A percentile compares a stretch with the other conserved stretches of the same genome.
Evolutionary conservation across 2,113 vertebrate genomes (phyloP).

Genomic region (Charina bottae): DNA sequence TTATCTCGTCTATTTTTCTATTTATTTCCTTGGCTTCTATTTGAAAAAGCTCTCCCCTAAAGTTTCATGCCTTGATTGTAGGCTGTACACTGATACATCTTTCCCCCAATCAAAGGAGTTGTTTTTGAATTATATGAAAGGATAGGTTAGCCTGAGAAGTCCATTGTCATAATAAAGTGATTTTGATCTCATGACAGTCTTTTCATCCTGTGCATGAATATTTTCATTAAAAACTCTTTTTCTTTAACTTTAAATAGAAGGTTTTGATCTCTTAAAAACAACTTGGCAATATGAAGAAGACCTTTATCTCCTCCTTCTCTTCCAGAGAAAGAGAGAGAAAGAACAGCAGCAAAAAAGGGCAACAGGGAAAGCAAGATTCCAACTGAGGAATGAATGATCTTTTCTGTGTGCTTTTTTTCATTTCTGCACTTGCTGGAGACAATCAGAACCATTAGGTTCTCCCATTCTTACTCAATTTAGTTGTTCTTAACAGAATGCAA

Average conservation of each 20-base stretch:
- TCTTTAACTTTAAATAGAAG: slow-evolving; percentile 38
- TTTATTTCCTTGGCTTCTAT: not conserved
- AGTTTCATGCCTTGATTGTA: not conserved
- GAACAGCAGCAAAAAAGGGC: slow-evolving; percentile 2
- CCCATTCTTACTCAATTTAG: slow-evolving; percentile 59
- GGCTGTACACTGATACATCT: not conserved
- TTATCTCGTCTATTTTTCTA: not conserved
- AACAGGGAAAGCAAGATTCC: slow-evolving; percentile 19
- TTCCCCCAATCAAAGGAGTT: not conserved
- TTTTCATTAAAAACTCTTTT: slow-evolving; percentile 37
- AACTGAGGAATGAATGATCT: slow-evolving; percentile 33
- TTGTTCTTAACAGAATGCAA: slow-evolving; percentile 66
- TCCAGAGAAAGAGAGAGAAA: not conserved
- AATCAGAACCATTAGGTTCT: slow-evolving; percentile 56
- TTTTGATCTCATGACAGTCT: slow-evolving; percentile 16
- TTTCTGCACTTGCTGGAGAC: slow-evolving; percentile 57
- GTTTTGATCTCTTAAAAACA: slow-evolving; percentile 55
- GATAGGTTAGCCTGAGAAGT: slow-evolving; percentile 11
- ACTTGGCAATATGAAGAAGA: slow-evolving; percentile 42
- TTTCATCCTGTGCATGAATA: slow-evolving; percentile 23
- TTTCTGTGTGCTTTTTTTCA: slow-evolving; percentile 44
- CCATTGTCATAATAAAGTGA: slow-evolving; percentile 15
- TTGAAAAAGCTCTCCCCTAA: not conserved
- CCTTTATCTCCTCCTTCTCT: not conserved
- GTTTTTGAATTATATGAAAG: not conserved